Percentiles rank a stretch among this genome's conserved stretches.
Evolutionary conservation across 2,888 invertebrate genomes (phyloP).

Genomic region (Synanthedon vespiformis): DNA sequence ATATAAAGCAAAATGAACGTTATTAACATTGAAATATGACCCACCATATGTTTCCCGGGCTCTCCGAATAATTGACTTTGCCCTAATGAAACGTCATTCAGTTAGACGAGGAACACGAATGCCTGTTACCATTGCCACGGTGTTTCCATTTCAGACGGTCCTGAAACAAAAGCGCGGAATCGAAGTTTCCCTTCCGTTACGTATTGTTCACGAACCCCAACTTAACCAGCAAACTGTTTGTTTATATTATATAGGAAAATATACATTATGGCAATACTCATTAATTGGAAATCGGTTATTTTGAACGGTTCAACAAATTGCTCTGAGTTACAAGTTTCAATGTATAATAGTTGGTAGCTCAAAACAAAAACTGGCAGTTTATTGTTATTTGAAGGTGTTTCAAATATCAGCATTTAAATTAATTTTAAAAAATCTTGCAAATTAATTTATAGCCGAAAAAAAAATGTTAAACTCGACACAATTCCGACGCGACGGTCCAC

Average conservation of each 20-base stretch:
- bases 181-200: not conserved
- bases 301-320: not conserved
- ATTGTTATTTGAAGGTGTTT: too few relatives aligned
- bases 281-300: not conserved
- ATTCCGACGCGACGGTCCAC: too few relatives aligned
- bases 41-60: conserved; percentile 30
- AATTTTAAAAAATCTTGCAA: too few relatives aligned
- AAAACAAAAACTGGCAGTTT: too few relatives aligned
- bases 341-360: too few relatives aligned
- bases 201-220: not conserved
- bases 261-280: not conserved
- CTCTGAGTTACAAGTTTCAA: too few relatives aligned
- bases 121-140: not conserved
- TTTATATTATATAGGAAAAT: not conserved
- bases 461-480: too few relatives aligned
- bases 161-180: not conserved
- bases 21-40: conserved; percentile 39
- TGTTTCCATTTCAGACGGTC: not conserved
- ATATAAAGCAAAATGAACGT: conserved; percentile 29
- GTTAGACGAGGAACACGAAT: conserved; percentile 8
- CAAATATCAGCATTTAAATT: too few relatives aligned
- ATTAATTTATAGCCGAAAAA: too few relatives aligned
- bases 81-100: conserved; percentile 41
- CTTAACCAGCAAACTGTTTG: not conserved
- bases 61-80: conserved; percentile 37